These are phyloP conservation scores for Arctocebus calabarensis DNA, from an alignment of 2,797 vertebrate species.

Conservation along the genomic window DNA sequence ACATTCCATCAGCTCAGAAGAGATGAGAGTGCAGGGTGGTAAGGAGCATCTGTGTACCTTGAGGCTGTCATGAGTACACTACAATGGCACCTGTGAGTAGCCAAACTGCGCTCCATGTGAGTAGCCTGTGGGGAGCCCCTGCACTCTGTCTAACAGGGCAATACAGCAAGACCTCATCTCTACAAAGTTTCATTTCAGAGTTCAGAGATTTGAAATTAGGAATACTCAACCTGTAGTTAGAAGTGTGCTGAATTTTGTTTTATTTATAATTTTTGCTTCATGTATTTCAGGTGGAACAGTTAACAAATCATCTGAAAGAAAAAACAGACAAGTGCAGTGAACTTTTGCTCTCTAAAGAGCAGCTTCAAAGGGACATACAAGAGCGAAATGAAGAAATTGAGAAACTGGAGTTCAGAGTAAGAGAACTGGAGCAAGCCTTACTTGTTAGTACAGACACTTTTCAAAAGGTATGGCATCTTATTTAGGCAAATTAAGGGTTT, in stretches of 20 bases:
- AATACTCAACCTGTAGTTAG: background rate
- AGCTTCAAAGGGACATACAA: constrained; percentile 94
- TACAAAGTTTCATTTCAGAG: background rate
- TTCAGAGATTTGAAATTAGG: background rate
- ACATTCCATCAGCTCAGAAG: background rate
- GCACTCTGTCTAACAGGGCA: background rate
- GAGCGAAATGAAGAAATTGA: constrained; percentile 97
- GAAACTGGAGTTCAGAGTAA: constrained; percentile 94
- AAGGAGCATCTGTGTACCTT: background rate
- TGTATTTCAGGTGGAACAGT: constrained; percentile 93
- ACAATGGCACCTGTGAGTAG: background rate
- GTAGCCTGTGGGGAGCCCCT: background rate
- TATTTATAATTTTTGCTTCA: constrained; percentile 35
- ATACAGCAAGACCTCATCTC: background rate
- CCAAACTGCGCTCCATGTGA: background rate
- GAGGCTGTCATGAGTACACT: background rate
- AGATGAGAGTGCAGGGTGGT: background rate
- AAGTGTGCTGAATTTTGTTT: background rate
- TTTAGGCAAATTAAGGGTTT: background rate
- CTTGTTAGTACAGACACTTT: constrained; percentile 91
- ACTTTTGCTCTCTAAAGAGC: constrained; percentile 95
- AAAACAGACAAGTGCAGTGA: constrained; percentile 98
- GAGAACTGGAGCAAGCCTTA: constrained; percentile 96
- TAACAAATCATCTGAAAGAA: constrained; percentile 95
- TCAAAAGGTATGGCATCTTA: constrained; percentile 90